Conservation (phyloP, 2,113 vertebrate genomes). For the Channa argus region DNA sequence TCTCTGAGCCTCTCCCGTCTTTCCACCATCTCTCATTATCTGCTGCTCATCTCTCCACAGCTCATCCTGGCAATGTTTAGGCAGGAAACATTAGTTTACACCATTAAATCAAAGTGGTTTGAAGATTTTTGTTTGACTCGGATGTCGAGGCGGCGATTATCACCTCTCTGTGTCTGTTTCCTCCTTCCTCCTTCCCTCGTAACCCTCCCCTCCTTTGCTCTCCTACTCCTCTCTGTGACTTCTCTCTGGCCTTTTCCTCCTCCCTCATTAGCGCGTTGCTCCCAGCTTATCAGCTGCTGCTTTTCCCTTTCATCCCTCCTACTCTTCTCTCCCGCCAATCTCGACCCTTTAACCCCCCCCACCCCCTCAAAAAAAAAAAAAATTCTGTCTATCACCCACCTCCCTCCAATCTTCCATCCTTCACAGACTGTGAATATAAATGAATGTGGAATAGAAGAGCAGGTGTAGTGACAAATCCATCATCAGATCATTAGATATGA, state of each 20-base stretch:
- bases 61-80: slow-evolving; percentile 1
- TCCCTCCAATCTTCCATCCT: too few species aligned
- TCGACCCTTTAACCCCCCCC: background rate
- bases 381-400: too few species aligned
- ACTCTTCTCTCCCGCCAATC: background rate
- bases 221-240: background rate
- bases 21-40: background rate
- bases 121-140: slow-evolving; percentile 33
- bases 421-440: slow-evolving; percentile 35
- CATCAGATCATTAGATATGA: slow-evolving; percentile 11
- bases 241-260: background rate
- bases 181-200: background rate
- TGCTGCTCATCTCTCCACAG: slow-evolving; percentile 13
- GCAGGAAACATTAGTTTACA: slow-evolving; percentile 1
- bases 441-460: slow-evolving; percentile 41
- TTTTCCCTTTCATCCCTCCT: slow-evolving; percentile 10
- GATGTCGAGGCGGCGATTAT: background rate
- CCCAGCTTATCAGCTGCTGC: slow-evolving; percentile 24
- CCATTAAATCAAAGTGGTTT: background rate
- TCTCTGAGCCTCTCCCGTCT: background rate
- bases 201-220: background rate
- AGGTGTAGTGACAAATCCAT: slow-evolving; percentile 50
- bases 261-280: slow-evolving; percentile 34
- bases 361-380: too few species aligned
- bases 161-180: slow-evolving; percentile 16